Base-by-base conservation (phyloP, 2,113 vertebrate genomes). In the Archocentrus centrarchus region DNA sequence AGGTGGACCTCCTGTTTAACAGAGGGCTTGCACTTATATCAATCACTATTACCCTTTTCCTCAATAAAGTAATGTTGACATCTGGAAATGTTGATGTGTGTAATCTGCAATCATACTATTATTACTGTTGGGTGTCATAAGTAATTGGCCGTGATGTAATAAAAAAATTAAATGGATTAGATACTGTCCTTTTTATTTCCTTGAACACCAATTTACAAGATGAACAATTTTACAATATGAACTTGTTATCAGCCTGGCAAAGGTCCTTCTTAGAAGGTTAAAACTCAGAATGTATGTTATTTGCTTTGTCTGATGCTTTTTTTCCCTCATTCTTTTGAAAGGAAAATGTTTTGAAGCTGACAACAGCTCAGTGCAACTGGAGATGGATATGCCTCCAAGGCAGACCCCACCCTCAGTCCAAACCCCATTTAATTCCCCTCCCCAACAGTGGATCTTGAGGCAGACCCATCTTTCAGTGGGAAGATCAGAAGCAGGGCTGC, bases 371-470 rank as follows among this genome's bases (percentile, higher is more conserved):
- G 80, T 5, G 93, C 85, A 95, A 95, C 14, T 86, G 88, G 92
- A 94, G 93, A 92, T 90, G 90, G 57, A 75, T 59, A 22, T 91
- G 66, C 79, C 94, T 80, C 59, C 53, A 27, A 86, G 94, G 85
- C 81, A 85, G 86, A 90, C 91, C 91, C 92, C 92, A 92, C 94
- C 93, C 89, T 90, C 70, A 3, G 85, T 88, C 88, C 83, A 79
- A 57, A 83, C 86, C 83, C 82, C 86, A 81, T 86, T 80, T 87
- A 78, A 84, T 80, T 89, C 80, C 85, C 66, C 55, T 80, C 87
- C 77, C 87, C 73, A 90, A 82, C 79, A 90, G 89, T 60, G 68
- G 83, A 83, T 88, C 88, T 91, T 39, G 80, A 89, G 80, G 91
- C 91, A 91, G 85, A 89, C 22, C 86, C 79, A 90, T 91, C 82